A percentile compares a stretch with the other conserved stretches of the same genome.
These are phyloP conservation scores for Cyprinodon diabolis DNA, from an alignment of 2,797 vertebrate species.

Conservation along the genomic window DNA sequence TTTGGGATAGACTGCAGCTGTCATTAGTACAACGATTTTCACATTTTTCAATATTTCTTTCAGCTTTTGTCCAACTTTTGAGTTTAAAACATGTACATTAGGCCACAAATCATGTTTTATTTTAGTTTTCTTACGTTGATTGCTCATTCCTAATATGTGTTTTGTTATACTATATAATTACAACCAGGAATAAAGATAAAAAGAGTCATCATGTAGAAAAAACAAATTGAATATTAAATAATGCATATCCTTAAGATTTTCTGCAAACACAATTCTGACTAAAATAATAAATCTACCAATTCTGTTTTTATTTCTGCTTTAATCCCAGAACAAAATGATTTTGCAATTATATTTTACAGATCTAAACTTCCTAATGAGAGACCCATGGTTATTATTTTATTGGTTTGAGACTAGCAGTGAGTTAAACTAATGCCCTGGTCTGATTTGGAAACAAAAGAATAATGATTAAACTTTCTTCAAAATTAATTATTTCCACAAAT, in stretches of 20 bases:
- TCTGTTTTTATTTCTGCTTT: not conserved
- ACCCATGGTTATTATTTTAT: conserved; percentile 18
- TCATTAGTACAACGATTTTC: not conserved
- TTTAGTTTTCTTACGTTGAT: not conserved
- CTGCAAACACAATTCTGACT: not conserved
- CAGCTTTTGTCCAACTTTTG: not conserved
- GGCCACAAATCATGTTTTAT: not conserved
- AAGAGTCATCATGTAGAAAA: not conserved
- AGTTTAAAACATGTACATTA: not conserved
- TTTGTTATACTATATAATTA: not conserved
- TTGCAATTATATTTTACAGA: not conserved
- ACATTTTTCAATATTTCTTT: not conserved
- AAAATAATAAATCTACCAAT: conserved; percentile 11
- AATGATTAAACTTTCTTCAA: not conserved
- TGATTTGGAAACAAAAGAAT: not conserved
- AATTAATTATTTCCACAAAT: not conserved
- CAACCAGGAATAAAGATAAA: not conserved
- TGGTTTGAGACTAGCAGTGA: conserved; percentile 7
- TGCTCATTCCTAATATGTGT: not conserved
- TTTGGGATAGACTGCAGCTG: conserved; percentile 11
- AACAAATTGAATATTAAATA: not conserved
- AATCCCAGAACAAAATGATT: conserved; percentile 10
- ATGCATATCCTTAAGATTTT: not conserved
- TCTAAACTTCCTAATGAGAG: conserved; percentile 16
- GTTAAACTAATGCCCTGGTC: conserved; percentile 11